These are phyloP conservation scores for Tetheella fluctuosa DNA, from an alignment of 2,888 invertebrate species.

Conservation along the genomic window DNA sequence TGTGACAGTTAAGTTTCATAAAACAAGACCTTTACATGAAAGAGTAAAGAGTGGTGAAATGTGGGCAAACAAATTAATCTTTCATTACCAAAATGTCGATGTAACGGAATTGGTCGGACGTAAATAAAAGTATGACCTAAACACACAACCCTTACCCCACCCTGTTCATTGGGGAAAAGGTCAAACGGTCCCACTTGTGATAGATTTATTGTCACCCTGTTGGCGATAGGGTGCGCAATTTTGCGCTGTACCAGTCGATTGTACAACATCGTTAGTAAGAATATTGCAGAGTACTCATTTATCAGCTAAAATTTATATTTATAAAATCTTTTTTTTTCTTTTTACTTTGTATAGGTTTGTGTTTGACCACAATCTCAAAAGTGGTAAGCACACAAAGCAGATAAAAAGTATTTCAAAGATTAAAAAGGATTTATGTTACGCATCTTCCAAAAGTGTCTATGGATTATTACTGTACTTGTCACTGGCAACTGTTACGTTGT, in stretches of 20 bases:
- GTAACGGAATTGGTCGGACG: conserved; percentile 29
- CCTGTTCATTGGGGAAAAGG: conserved; percentile 19
- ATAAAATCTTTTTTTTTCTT: too few species aligned
- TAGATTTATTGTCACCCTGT: conserved; percentile 41
- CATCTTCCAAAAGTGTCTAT: too few species aligned
- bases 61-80: conserved; percentile 5
- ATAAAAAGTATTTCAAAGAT: too few species aligned
- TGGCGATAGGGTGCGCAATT: conserved; percentile 32
- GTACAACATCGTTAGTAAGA: neutral
- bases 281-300: too few species aligned
- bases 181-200: conserved; percentile 30
- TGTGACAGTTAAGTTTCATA: too few species aligned
- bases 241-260: conserved; percentile 17
- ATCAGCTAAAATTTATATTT: too few species aligned
- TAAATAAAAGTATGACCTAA: conserved; percentile 37
- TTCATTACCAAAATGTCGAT: conserved; percentile 8
- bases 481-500: too few species aligned
- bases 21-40: neutral
- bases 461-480: too few species aligned
- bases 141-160: conserved; percentile 17
- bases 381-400: too few species aligned
- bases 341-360: too few species aligned
- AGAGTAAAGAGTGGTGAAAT: conserved; percentile 10
- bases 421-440: too few species aligned
- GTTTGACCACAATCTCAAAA: too few species aligned